Conservation (phyloP, 2,113 vertebrate genomes). For the Zosterops japonicus region DNA sequence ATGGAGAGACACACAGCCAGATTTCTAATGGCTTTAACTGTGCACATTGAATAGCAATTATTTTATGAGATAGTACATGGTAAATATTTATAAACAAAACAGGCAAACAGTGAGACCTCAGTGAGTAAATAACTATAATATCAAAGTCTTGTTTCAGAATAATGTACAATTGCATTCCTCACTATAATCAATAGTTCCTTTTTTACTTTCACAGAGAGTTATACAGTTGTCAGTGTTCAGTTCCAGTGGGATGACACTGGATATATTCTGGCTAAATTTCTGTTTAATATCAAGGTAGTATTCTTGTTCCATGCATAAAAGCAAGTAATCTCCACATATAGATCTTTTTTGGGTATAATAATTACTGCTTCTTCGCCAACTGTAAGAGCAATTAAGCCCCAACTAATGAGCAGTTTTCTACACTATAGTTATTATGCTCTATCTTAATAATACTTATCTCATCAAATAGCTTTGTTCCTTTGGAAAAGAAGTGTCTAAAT, state of each 20-base stretch:
- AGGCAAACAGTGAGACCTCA: constrained; percentile 61
- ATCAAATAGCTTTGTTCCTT: constrained; percentile 28
- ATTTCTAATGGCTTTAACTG: constrained; percentile 34
- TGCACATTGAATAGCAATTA: constrained; percentile 70
- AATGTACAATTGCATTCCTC: constrained; percentile 44
- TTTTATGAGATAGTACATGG: constrained; percentile 60
- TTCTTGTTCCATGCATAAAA: background rate
- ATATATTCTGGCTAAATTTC: background rate
- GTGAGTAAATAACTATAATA: constrained; percentile 66
- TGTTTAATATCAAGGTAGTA: background rate
- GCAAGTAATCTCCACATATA: constrained; percentile 1
- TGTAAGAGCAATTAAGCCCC: constrained; percentile 53
- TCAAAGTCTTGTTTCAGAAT: constrained; percentile 56
- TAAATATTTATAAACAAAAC: constrained; percentile 76
- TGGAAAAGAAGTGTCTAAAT: constrained; percentile 4
- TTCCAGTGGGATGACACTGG: background rate
- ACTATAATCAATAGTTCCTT: constrained; percentile 54
- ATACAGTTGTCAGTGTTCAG: background rate
- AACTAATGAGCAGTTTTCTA: constrained; percentile 59
- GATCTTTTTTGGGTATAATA: constrained; percentile 41
- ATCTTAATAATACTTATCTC: constrained; percentile 46
- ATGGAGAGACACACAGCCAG: constrained; percentile 28
- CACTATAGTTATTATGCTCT: constrained; percentile 6
- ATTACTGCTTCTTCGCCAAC: constrained; percentile 52
- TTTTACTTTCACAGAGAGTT: constrained; percentile 32